Base-by-base conservation (phyloP, 2,113 vertebrate species). In the Brienomyrus longianalis region DNA sequence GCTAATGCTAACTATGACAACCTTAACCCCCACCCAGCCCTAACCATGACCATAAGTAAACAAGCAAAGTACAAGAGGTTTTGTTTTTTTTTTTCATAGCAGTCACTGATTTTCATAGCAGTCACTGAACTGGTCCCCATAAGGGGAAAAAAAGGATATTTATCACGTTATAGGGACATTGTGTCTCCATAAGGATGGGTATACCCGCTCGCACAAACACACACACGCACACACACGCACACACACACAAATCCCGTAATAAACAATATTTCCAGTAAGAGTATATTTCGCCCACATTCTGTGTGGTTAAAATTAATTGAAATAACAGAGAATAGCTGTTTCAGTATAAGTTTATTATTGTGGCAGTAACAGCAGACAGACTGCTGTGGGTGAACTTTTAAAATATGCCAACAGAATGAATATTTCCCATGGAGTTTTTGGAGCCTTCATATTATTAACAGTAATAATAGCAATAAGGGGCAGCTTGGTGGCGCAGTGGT, bases 271-370 rank as follows among this genome's bases (percentile, higher is more conserved):
- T 77, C 70, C 70, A 77, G 31, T 39, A 77, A 77, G 31, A 77
- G 13, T 17, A 77, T 35, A 43, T 35, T 39, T 19, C 13, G 17
- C 31, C 70, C 70, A 77, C 70, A 77, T 77, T 77, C 70, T 19
- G 15, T 77, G 70, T 39, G 70, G 70, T 77, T 77, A 35, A 77
- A 77, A 77, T 77, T 77, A 77, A 77, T 77, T 77, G 70, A 77
- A 77, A 77, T 35, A 77, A 77, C 15, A 77, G 35, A 77, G 35
- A 77, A 13, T 77, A 43, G 31, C 27, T 77, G 5, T 39, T 39
- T 77, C 11, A 77, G n/a, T 43, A 19, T 35, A 35, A 77, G 31
- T 39, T 77, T 39, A 19, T 77, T 77, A 43, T 77, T 43, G 35
- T 39, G 35, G 31, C 15, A 35, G 70, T 43, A 77, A 77, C 35